These are phyloP conservation scores for Psylliodes chrysocephalus DNA, from an alignment of 2,888 invertebrate genomes.

Conservation along the genomic window DNA sequence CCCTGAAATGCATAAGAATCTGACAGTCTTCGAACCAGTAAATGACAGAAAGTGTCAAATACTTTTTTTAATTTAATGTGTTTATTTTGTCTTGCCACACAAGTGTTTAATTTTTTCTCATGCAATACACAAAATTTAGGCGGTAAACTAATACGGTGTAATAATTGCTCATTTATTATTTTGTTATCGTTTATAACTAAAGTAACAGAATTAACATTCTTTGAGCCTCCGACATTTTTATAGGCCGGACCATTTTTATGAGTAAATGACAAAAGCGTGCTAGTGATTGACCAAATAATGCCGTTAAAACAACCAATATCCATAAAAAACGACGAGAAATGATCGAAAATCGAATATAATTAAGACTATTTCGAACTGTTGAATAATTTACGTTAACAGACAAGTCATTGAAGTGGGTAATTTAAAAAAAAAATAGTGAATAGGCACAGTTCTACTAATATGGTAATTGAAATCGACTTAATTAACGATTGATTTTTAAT, in stretches of 20 bases:
- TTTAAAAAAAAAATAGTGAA: conserved; percentile 31
- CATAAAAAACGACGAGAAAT: conserved; percentile 18
- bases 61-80: too few species aligned
- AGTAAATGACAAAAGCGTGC: conserved; percentile 26
- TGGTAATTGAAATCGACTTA: conserved; percentile 33
- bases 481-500: conserved; percentile 34
- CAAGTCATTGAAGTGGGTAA: conserved; percentile 15
- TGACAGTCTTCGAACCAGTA: too few species aligned
- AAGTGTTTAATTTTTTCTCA: too few species aligned
- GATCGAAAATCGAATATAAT: conserved; percentile 28
- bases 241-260: conserved; percentile 19
- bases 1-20: too few species aligned
- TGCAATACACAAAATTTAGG: too few species aligned
- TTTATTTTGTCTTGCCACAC: too few species aligned
- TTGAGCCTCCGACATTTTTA: too few species aligned
- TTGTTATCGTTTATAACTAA: too few species aligned
- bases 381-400: conserved; percentile 24
- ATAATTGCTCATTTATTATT: too few species aligned
- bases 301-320: conserved; percentile 26
- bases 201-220: too few species aligned
- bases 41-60: too few species aligned
- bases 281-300: conserved; percentile 24
- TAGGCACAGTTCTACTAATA: conserved; percentile 32
- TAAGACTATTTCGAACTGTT: conserved; percentile 24
- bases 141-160: too few species aligned